These are phyloP conservation scores for Microcebus tavaratra DNA, from an alignment of 2,113 vertebrate genomes.

Conservation along the genomic window DNA sequence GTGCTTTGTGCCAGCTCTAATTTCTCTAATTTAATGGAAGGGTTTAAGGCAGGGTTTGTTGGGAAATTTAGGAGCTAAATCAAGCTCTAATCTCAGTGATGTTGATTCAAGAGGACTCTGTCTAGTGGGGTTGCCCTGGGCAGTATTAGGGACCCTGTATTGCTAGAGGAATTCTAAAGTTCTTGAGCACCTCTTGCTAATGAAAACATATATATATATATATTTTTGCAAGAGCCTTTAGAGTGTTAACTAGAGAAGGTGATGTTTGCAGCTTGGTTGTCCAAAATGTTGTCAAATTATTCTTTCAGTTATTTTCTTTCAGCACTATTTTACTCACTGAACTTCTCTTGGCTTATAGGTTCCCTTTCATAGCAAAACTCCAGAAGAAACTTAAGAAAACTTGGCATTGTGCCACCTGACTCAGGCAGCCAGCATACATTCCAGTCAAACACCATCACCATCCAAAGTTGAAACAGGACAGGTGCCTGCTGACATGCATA, in stretches of 20 bases:
- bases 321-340: background rate
- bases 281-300: background rate
- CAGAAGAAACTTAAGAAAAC: conserved; percentile 30
- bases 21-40: background rate
- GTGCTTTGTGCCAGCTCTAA: background rate
- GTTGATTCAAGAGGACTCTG: background rate
- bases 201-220: background rate
- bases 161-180: background rate
- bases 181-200: background rate
- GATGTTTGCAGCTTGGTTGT: background rate
- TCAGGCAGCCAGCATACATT: background rate
- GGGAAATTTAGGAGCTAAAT: background rate
- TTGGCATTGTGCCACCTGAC: background rate
- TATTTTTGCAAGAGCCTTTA: background rate
- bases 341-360: background rate
- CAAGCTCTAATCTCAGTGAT: background rate
- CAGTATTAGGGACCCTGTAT: background rate
- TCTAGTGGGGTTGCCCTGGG: background rate
- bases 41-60: background rate
- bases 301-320: conserved; percentile 13
- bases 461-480: too few species aligned
- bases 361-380: conserved; percentile 33
- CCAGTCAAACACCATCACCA: background rate
- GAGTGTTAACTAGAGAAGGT: background rate
- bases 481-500: background rate